These are phyloP conservation scores for Pachyramphus minor DNA, from an alignment of 2,113 vertebrate genomes.

Conservation along the genomic window DNA sequence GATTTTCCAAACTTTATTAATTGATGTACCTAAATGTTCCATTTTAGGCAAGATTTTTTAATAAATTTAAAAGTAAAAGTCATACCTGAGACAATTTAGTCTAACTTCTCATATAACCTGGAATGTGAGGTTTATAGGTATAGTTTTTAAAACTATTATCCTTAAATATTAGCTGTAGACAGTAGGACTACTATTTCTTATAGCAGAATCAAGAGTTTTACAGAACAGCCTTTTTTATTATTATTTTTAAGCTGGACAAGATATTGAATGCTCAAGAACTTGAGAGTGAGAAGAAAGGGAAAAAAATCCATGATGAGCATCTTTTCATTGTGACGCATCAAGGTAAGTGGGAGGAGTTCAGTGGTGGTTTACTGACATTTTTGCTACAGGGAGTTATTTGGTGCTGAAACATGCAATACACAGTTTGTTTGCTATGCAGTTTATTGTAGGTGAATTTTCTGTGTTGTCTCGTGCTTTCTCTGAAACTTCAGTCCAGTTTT, in stretches of 20 bases:
- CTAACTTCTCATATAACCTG: neutral
- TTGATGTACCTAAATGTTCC: neutral
- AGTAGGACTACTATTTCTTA: neutral
- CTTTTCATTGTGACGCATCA: slow-evolving; percentile 98
- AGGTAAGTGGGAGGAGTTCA: slow-evolving; percentile 73
- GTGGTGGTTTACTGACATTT: neutral
- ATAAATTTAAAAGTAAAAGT: neutral
- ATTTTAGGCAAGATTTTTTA: neutral
- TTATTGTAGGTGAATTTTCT: neutral
- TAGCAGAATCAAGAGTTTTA: neutral
- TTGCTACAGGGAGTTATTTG: neutral
- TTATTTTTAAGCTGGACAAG: slow-evolving; percentile 84
- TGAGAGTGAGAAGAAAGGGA: slow-evolving; percentile 89
- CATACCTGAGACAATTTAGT: neutral
- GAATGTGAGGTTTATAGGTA: neutral
- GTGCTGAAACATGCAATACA: neutral
- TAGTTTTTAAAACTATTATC: neutral
- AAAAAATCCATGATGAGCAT: slow-evolving; percentile 95
- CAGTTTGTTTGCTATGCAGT: neutral
- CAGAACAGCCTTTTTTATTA: neutral
- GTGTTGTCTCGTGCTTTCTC: neutral
- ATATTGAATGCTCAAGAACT: slow-evolving; percentile 88
- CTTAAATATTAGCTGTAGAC: neutral
- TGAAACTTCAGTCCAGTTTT: neutral
- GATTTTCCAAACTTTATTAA: neutral